Base-by-base conservation (phyloP, 2,888 invertebrate genomes). In the Chelonus formosanus region DNA sequence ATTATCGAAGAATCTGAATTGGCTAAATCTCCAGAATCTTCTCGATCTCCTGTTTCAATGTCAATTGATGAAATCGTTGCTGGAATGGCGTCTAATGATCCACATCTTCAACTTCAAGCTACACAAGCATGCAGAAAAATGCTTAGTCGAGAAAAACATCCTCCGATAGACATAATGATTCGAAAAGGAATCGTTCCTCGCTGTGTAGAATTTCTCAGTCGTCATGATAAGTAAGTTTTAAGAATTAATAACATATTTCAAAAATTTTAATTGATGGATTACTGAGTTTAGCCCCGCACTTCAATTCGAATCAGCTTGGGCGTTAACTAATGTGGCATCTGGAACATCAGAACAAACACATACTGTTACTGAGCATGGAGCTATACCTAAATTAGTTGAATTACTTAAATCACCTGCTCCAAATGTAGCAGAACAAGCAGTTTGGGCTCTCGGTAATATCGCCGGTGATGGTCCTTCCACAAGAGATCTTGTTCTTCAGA, bases 281-380 rank as follows among this genome's bases (percentile, higher is more conserved):
- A 47, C 58, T 34, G 63, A 35, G 67, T 85, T 86, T 80, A 94
- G 93, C 73, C 85, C 90, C 0, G 86, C 90, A 58, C 85, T 95
- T 0, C 95, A 98, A 83, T 98, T 98, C 85, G 98, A 98, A 85
- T 93, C 97, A 0, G 93, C 97, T 0, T 99, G 98, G 98, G 97
- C 97, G 0, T 85, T 99, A 64, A 99, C 98, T 35, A 98, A 98
- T 81, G 94, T 99, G 62, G 98, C 98, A 0, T 97, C 97, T 0
- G 98, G 98, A 5, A 94, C 94, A 0, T 90, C 93, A 0, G 92
- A 92, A 0, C 97, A 99, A 83, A 99, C 98, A 0, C 88, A 91
- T 74, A 90, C 91, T 20, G 96, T 98, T 0, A 91, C 98, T 0
- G 86, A 92, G 81, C 89, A 91, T 45, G 93, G 94, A n/a, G 97